Percentiles rank a stretch among this genome's conserved stretches.
These are phyloP conservation scores for Barbus barbus DNA, from an alignment of 2,113 vertebrate genomes.

Conservation along the genomic window DNA sequence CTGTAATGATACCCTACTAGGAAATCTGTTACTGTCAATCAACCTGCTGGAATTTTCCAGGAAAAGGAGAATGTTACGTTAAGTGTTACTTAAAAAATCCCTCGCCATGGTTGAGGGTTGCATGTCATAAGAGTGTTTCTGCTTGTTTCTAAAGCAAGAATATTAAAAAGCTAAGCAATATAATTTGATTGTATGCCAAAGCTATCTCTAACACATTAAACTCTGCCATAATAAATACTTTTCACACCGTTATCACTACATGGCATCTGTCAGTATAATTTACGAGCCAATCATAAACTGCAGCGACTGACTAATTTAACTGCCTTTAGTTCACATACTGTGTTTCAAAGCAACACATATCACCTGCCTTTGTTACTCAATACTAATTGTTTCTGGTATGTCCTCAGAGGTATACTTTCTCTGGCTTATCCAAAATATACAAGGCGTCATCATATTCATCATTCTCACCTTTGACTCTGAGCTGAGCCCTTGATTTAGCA, in stretches of 20 bases:
- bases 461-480: constrained; percentile 91
- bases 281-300: constrained; percentile 8
- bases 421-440: background rate
- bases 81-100: constrained; percentile 58
- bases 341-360: background rate
- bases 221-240: constrained; percentile 51
- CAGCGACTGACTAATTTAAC: background rate
- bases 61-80: constrained; percentile 74
- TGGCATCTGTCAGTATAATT: constrained; percentile 34
- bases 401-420: background rate
- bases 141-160: constrained; percentile 36
- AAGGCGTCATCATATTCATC: constrained; percentile 1
- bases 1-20: constrained; percentile 54
- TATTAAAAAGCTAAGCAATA: background rate
- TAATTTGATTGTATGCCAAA: background rate
- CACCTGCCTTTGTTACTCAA: background rate
- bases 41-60: constrained; percentile 75
- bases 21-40: constrained; percentile 82
- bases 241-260: constrained; percentile 47
- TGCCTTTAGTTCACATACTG: background rate
- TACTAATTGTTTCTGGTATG: background rate
- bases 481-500: constrained; percentile 90
- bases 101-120: constrained; percentile 54
- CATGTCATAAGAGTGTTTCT: constrained; percentile 57
- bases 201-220: constrained; percentile 46